Conservation (phyloP, 2,797 vertebrate genomes). For the Dermochelys coriacea region DNA sequence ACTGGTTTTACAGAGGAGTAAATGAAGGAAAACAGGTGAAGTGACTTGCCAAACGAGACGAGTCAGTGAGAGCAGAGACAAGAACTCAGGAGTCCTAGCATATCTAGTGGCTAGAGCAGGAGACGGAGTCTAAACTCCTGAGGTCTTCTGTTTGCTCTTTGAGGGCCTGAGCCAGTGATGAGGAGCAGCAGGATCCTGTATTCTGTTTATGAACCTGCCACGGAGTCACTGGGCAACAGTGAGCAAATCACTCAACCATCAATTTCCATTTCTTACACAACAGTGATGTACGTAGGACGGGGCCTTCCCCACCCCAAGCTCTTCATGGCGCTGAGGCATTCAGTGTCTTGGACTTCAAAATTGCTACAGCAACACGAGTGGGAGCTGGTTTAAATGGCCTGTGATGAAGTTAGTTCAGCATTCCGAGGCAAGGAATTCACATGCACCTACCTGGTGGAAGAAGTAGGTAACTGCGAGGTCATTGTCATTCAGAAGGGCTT, state of each 20-base stretch:
- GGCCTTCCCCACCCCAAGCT: neutral
- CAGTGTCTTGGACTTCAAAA: neutral
- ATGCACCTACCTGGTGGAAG: constrained; percentile 85
- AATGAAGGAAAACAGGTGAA: neutral
- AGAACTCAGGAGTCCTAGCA: neutral
- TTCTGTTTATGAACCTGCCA: neutral
- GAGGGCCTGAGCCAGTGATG: neutral
- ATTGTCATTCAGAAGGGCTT: constrained; percentile 94
- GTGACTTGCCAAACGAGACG: neutral
- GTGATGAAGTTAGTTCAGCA: neutral
- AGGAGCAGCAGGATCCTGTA: neutral
- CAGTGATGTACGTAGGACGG: fast-evolving
- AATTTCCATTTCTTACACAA: neutral
- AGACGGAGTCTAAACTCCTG: neutral
- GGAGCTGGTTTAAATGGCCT: neutral
- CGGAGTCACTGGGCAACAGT: neutral
- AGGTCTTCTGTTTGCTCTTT: neutral
- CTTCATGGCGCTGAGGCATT: neutral
- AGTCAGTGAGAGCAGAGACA: neutral
- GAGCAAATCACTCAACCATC: fast-evolving
- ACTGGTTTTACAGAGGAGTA: neutral
- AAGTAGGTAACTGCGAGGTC: constrained; percentile 94
- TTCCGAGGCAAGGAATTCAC: fast-evolving
- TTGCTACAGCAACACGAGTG: neutral
- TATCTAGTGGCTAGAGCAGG: neutral